phyloP scores from a whole-genome alignment of 2,113 vertebrate species.

The Onychorhynchus coronatus region DNA sequence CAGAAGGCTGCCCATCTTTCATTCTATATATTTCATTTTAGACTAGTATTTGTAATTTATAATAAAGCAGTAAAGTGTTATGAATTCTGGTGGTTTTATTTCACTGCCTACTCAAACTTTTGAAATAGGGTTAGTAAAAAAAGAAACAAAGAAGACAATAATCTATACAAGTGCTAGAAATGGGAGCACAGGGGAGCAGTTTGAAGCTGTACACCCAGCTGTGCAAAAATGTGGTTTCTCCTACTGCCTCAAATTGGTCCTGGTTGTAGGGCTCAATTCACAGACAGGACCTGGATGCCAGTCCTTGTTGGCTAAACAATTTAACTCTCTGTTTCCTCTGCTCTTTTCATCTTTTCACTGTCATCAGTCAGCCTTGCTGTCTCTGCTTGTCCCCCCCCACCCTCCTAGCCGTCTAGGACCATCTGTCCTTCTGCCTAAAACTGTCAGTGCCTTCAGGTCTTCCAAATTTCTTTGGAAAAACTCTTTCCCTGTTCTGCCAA shows the following conservation, averaged over 20 bases:
- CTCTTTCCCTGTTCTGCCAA: neutral
- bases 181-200: neutral
- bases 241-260: neutral
- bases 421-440: neutral
- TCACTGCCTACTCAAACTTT: neutral
- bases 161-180: neutral
- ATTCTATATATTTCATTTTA: neutral
- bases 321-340: neutral
- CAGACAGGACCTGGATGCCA: neutral
- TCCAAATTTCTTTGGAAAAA: neutral
- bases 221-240: conserved; percentile 8
- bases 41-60: neutral
- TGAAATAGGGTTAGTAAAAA: neutral
- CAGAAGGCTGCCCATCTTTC: neutral
- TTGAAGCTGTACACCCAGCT: neutral
- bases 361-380: neutral
- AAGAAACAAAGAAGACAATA: neutral
- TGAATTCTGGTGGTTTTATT: neutral
- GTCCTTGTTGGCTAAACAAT: neutral
- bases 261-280: neutral
- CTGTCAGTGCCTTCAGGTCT: neutral
- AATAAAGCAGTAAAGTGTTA: conserved; percentile 13
- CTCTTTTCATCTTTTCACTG: neutral
- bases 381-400: neutral
- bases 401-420: neutral